Percentiles rank a stretch among this genome's conserved stretches.
phyloP scores from a whole-genome alignment of 2,797 vertebrate species.

The Pelodytes ibericus region DNA sequence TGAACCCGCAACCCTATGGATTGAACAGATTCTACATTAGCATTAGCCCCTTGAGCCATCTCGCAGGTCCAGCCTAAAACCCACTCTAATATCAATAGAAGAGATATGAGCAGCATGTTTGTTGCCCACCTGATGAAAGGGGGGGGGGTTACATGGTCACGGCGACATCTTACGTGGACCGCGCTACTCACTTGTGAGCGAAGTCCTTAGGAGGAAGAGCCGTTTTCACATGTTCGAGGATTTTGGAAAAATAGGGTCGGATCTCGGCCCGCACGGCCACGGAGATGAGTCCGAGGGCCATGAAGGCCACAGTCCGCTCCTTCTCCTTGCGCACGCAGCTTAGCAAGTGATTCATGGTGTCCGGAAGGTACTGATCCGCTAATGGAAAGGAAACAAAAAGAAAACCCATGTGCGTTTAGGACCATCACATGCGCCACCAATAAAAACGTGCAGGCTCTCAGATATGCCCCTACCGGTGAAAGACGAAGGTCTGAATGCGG shows the following conservation, averaged over 20 bases:
- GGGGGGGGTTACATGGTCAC: no score
- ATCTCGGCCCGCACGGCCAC: constrained; percentile 93
- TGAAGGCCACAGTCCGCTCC: constrained; percentile 93
- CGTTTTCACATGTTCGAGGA: constrained; percentile 95
- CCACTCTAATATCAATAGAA: no score
- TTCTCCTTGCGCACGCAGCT: constrained; percentile 96
- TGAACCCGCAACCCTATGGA: no score
- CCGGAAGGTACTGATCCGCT: constrained; percentile 93
- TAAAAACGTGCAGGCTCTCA: background rate
- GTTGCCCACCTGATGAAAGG: no score
- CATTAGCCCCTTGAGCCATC: no score
- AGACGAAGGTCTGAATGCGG: constrained; percentile 90
- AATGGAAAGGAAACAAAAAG: background rate
- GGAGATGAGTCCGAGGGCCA: constrained; percentile 92
- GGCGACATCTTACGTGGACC: no score
- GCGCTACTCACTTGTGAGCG: constrained; percentile 96
- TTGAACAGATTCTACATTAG: no score
- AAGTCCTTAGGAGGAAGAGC: constrained; percentile 97
- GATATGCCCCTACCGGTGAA: constrained; percentile 83
- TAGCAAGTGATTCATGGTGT: constrained; percentile 94
- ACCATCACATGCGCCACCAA: background rate
- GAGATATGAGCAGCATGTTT: no score
- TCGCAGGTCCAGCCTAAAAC: no score
- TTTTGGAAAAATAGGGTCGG: constrained; percentile 89
- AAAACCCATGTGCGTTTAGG: no score